Base-by-base conservation (phyloP, 2,113 vertebrate genomes). In the Zapus hudsonius region DNA sequence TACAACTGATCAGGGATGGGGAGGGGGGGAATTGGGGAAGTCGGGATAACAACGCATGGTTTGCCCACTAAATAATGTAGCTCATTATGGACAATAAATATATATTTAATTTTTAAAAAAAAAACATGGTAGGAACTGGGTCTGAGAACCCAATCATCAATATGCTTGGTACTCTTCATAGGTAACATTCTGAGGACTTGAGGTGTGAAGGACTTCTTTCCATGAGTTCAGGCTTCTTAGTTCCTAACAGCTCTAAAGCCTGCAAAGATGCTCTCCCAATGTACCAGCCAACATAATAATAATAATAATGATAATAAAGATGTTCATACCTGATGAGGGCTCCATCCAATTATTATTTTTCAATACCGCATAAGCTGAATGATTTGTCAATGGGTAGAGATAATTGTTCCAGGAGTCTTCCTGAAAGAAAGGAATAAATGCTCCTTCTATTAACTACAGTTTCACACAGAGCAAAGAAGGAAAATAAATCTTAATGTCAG, bases 281-380 rank as follows among this genome's bases (percentile, higher is more conserved):
- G 8, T 87, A 74, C 59, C 55, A 59, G 74, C 79, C 79, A 85
- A 82, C 47, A 74, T 40, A 86, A 91, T 87, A 79, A 76, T 81
- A 95, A 97, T 92, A 88, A 74, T 40, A 86, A 91, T 87, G 76
- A 76, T 81, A 95, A 97, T 92, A 88, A 95, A 95, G 87, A 74
- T 59, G 57, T 95, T 97, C 84, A 80, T 81, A 74, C 92, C 42
- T 85, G 95, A 94, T 82, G 36, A 94, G 79, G 92, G 87, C 89
- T 79, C 73, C 90, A 97, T 91, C 63, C 66, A 88, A 47, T 97
- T 87, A 96, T 97, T 96, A 95, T 96, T 98, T 97, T 96, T 97
- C 95, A 63, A 94, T 96, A 72, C 0, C 80, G 36, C n/a, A 27
- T 40, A 15, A 96, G 89, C 72, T 8, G 72, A 31, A 25, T 44